These are phyloP conservation scores for Anguilla megastoma DNA, from an alignment of 2,797 vertebrate genomes.

Conservation along the genomic window DNA sequence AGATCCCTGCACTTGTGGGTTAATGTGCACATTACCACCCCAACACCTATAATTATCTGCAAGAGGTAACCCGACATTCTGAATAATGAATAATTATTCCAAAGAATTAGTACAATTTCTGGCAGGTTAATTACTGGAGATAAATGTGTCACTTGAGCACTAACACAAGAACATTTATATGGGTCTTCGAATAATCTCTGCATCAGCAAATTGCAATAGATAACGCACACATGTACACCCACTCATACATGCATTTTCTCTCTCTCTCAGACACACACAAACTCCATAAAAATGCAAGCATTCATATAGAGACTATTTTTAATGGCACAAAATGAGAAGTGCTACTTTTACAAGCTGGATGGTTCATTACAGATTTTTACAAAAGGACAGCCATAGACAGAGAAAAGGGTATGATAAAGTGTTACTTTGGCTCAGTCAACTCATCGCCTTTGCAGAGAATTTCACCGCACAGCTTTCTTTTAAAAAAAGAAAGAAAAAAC, in stretches of 20 bases:
- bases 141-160: neutral
- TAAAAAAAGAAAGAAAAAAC: neutral
- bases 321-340: constrained; percentile 47
- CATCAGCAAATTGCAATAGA: neutral
- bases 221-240: neutral
- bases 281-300: constrained; percentile 2
- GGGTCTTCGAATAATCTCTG: neutral
- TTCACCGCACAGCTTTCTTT: neutral
- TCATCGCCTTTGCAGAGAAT: constrained; percentile 1
- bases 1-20: neutral
- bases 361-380: constrained; percentile 37
- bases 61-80: neutral
- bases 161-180: neutral
- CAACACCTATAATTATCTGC: neutral
- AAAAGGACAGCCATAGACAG: constrained; percentile 30
- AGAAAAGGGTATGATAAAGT: constrained; percentile 18
- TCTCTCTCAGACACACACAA: neutral
- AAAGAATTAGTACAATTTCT: neutral
- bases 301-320: constrained; percentile 41
- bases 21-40: neutral
- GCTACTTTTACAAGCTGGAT: constrained; percentile 39
- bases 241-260: neutral
- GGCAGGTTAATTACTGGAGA: neutral
- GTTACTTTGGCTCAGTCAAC: constrained; percentile 41
- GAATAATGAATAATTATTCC: neutral